Evolutionary conservation across 2,797 vertebrate species (phyloP).

Genomic region (Sebastolobus alascanus): DNA sequence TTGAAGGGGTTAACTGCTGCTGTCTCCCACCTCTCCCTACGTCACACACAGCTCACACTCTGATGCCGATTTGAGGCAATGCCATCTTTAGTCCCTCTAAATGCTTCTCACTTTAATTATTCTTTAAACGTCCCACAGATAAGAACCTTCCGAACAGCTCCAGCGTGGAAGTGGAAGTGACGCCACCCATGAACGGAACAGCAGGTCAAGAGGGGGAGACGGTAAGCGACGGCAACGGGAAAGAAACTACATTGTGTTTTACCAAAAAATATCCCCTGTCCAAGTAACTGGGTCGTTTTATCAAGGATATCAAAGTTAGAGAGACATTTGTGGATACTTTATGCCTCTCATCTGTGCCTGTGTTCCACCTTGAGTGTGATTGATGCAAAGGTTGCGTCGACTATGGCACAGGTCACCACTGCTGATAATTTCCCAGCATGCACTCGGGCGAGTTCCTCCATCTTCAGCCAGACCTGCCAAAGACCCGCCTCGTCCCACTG

Average conservation of each 20-base stretch:
- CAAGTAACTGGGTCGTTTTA: background rate
- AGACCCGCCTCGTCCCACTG: conserved; percentile 90
- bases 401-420: conserved; percentile 68
- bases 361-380: conserved; percentile 72
- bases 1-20: background rate
- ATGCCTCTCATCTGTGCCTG: conserved; percentile 53
- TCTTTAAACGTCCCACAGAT: conserved; percentile 79
- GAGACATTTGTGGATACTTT: conserved; percentile 69
- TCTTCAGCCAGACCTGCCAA: conserved; percentile 86
- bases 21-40: background rate
- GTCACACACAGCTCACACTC: background rate
- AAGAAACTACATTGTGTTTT: background rate
- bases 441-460: conserved; percentile 58
- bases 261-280: background rate
- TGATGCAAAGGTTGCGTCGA: conserved; percentile 69
- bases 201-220: conserved; percentile 90
- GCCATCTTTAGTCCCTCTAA: background rate
- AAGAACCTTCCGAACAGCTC: conserved; percentile 94
- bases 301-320: conserved; percentile 42
- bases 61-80: background rate
- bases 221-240: conserved; percentile 68
- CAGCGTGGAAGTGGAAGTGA: conserved; percentile 95
- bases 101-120: conserved; percentile 12
- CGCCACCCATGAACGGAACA: conserved; percentile 93
- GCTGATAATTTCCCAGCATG: conserved; percentile 79